Base-by-base conservation (phyloP, 2,888 invertebrate species). In the Thymelicus lineola region DNA sequence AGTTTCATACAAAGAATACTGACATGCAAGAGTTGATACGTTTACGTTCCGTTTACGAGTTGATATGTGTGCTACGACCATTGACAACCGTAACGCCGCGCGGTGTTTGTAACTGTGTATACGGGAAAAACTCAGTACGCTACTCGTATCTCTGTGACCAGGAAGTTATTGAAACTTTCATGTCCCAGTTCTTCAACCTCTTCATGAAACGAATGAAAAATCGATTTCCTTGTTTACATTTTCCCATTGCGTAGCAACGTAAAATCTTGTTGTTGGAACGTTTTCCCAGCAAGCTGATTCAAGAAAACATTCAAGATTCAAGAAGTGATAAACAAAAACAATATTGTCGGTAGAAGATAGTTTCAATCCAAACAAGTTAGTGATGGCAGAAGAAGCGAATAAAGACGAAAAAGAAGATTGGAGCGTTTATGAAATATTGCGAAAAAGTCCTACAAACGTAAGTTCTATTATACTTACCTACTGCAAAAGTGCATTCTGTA, bases 341-440 rank as follows among this genome's bases (percentile, higher is more conserved):
- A 36, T 20, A 20, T 20, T 20, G 15, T 15, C 10, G 15, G 12
- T 46, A 46, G 46, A 14, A 12, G 7, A 17, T 17, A 50, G 36
- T 4, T n/a, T 36, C 6, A 20, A 6, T 17, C 6, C n/a, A 50
- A 20, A 7, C 6, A 7, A 15, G 1, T 60, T 50, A 64, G 36
- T n/a, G n/a, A 91, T 93, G 93, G 91, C 87, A 72, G 92, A 91
- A 70, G 90, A 91, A 38, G 90, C 91, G 75, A 84, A 76, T 46
- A 89, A 87, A 75, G 91, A 93, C 72, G 91, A 91, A 48, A 72
- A 80, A 1, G 96, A 97, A 82, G 97, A 97, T 86, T 96, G 97
- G 96, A 95, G 95, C 82, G 95, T 96, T 74, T 97, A 95, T 84
- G 96, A 97, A 88, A 94, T 95, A 6, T 87, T 97, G 73, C 95